Percentiles rank a stretch among this genome's conserved stretches.
These are phyloP conservation scores for Casuarius casuarius DNA, from an alignment of 2,113 vertebrate genomes.

Conservation along the genomic window DNA sequence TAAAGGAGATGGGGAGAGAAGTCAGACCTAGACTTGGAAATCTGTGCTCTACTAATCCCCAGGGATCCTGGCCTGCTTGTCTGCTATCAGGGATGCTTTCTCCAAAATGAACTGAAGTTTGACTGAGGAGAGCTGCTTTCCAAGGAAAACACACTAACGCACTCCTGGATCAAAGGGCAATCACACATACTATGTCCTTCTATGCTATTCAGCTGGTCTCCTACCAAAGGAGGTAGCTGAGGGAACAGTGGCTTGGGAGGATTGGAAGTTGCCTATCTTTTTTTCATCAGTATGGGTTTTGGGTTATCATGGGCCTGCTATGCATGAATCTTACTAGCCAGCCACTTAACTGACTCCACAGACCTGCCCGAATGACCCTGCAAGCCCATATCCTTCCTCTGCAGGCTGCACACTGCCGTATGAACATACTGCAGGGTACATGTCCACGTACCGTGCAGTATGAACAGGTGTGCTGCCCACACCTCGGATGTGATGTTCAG, in stretches of 20 bases:
- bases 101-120: slow-evolving; percentile 9
- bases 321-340: neutral
- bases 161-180: neutral
- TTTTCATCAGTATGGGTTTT: neutral
- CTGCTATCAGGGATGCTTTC: neutral
- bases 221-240: neutral
- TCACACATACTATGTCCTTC: neutral
- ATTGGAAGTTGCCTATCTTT: neutral
- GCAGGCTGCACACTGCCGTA: neutral
- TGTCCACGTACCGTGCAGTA: neutral
- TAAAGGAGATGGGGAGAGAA: neutral
- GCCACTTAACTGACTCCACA: neutral
- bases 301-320: neutral
- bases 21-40: neutral
- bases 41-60: neutral
- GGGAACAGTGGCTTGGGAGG: neutral
- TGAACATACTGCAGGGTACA: neutral
- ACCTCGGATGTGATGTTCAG: neutral
- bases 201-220: too few relatives aligned
- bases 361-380: neutral
- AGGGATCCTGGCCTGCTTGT: neutral
- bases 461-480: neutral
- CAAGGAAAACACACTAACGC: slow-evolving; percentile 26
- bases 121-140: neutral
- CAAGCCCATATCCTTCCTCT: neutral